These are phyloP conservation scores for Drosophila heteroneura DNA, from an alignment of 2,888 invertebrate genomes.

Conservation along the genomic window DNA sequence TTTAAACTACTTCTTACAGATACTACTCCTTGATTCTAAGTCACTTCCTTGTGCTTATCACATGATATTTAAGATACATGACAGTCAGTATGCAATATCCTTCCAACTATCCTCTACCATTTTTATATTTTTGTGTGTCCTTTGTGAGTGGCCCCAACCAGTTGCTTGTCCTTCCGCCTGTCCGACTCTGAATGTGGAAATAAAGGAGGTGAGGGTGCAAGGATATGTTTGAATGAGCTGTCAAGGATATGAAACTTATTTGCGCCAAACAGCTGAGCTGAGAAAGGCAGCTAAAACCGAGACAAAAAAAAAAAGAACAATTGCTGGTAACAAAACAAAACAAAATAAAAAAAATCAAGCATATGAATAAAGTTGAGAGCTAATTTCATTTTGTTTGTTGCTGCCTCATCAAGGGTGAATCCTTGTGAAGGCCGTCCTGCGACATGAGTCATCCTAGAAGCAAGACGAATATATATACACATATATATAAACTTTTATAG, in stretches of 20 bases:
- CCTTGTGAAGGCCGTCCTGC: constrained; percentile 51
- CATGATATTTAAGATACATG: neutral
- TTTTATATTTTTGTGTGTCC: constrained; percentile 8
- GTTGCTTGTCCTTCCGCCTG: constrained; percentile 23
- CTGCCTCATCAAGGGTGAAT: constrained; percentile 28
- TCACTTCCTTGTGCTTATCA: neutral
- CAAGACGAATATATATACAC: constrained; percentile 15
- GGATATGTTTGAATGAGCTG: constrained; percentile 15
- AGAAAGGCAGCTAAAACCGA: constrained; percentile 50
- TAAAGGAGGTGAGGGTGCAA: neutral
- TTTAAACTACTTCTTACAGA: neutral
- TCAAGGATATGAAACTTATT: constrained; percentile 57
- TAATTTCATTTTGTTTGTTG: constrained; percentile 47
- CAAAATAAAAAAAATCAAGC: constrained; percentile 23
- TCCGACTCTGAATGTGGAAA: neutral
- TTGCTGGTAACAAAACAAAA: constrained; percentile 22
- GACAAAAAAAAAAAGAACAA: constrained; percentile 41
- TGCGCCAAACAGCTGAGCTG: constrained; percentile 69
- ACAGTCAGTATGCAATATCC: neutral
- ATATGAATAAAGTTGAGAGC: constrained; percentile 52
- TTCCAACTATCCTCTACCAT: neutral
- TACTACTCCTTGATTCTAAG: neutral
- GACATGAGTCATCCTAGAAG: constrained; percentile 48
- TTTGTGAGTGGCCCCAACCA: constrained; percentile 43
- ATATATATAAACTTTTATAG: constrained; percentile 46